Percentiles rank a stretch among this genome's conserved stretches.
These are phyloP conservation scores for Vanessa tameamea DNA, from an alignment of 1,140 invertebrate species.

Conservation along the genomic window DNA sequence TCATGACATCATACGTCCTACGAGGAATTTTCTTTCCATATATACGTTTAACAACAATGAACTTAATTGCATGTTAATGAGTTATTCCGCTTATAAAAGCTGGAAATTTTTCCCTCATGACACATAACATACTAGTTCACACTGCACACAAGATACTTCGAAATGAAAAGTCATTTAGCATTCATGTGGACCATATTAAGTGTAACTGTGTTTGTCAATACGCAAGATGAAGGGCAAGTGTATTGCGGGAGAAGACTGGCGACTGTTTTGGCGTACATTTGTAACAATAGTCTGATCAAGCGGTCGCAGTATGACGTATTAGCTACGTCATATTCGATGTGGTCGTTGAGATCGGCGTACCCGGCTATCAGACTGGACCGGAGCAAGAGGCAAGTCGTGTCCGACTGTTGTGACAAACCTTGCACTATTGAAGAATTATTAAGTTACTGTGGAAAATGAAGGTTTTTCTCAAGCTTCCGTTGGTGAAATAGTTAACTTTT, in stretches of 20 bases:
- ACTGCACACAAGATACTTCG: conserved; percentile 1
- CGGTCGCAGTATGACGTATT: conserved; percentile 9
- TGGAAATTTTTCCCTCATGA: conserved; percentile 2
- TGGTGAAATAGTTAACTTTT: no score
- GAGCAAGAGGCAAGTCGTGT: not conserved
- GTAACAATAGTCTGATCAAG: conserved; percentile 31
- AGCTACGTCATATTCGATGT: not conserved
- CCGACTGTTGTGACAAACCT: conserved; percentile 42
- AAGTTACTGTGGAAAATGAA: conserved; percentile 36
- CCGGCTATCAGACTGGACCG: not conserved
- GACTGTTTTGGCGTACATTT: conserved; percentile 22
- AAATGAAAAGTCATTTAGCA: conserved; percentile 22
- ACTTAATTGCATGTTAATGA: conserved; percentile 28
- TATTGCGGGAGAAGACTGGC: conserved; percentile 35
- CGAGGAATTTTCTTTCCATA: conserved; percentile 18
- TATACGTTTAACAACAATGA: conserved; percentile 21
- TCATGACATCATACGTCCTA: conserved; percentile 20
- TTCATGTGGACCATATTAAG: not conserved
- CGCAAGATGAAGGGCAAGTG: conserved; percentile 21
- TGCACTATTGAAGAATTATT: conserved; percentile 33
- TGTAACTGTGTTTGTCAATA: conserved; percentile 4
- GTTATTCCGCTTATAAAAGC: conserved; percentile 17
- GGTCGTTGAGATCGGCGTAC: not conserved
- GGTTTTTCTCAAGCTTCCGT: no score
- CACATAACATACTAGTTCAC: conserved; percentile 17